Base-by-base conservation (phyloP, 1,140 invertebrate genomes). In the Aleiodes sp. region DNA sequence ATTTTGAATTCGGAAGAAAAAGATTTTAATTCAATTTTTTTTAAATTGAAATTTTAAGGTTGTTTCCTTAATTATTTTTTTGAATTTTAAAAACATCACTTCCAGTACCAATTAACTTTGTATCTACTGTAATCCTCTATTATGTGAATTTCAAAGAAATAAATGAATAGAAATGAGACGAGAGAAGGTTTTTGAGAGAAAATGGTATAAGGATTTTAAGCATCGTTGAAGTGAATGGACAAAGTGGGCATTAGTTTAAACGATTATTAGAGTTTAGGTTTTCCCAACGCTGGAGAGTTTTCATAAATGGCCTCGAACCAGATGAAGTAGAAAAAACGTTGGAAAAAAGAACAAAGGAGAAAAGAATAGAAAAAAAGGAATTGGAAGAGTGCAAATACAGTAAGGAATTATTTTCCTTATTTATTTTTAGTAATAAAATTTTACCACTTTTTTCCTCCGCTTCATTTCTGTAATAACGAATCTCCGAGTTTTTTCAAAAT, bases 201-300 rank as follows among this genome's bases (percentile, higher is more conserved):
- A 24, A 24, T n/a, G 46, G 46, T 24, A 52, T 52, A 52, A 52
- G 46, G n/a, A n/a, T n/a, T n/a, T n/a, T n/a, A n/a, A n/a, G n/a
- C n/a, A n/a, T 21, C 46, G 21, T 52, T 52, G 46, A 52, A 74
- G 68, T 67, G 77, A 73, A 73, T 64, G 71, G 69, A 65, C 63
- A 64, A 64, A 67, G 56, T 64, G 66, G 29, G 77, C 82, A 84
- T 85, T 85, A 84, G 82, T 85, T 84, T 80, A 74, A 84, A 85
- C 83, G 84, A 84, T 86, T 85, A 85, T 85, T 86, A 81, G 81
- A 84, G 79, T 85, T 85, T 52, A 52, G 80, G 83, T 84, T 85
- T 82, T 82, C 76, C n/a, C n/a, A n/a, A n/a, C 76, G 74, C 77
- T 83, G 82, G 79, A 76, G 83, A 84, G 82, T 85, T 69, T 84